These are phyloP conservation scores for Balearica regulorum DNA, from an alignment of 2,797 vertebrate species.

Conservation along the genomic window DNA sequence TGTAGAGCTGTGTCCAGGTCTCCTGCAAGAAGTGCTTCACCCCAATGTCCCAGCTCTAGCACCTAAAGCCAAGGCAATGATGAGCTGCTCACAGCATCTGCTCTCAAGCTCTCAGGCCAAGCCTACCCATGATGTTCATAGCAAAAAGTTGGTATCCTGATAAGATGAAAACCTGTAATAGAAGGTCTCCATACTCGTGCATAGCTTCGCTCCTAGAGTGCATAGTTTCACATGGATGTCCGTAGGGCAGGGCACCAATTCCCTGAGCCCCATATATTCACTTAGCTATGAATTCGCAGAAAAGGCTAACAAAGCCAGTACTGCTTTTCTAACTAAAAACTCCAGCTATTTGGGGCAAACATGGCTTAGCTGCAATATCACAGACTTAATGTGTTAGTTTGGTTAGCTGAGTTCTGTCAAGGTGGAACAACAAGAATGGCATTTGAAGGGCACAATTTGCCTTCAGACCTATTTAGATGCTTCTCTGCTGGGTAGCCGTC, in stretches of 20 bases:
- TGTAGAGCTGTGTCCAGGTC: not conserved
- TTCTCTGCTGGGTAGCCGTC: not conserved
- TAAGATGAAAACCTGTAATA: not conserved
- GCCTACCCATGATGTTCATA: not conserved
- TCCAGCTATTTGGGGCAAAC: not conserved
- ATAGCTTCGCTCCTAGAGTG: rapidly evolving
- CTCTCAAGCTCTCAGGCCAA: not conserved
- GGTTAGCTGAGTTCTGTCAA: not conserved
- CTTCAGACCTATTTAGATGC: not conserved
- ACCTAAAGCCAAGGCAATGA: not conserved
- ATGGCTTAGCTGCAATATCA: not conserved
- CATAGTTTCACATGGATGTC: not conserved
- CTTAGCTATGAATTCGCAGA: not conserved
- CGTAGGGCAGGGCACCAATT: not conserved
- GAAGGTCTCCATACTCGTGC: not conserved
- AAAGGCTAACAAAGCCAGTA: not conserved
- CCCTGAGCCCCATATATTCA: rapidly evolving
- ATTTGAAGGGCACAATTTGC: conserved; percentile 7
- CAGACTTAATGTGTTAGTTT: not conserved
- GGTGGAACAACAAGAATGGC: not conserved
- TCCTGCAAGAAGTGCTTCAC: not conserved
- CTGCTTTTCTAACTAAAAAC: not conserved
- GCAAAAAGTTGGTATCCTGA: rapidly evolving
- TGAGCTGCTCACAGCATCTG: not conserved
- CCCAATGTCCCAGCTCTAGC: not conserved